These are phyloP conservation scores for Erynnis tages DNA, from an alignment of 2,888 invertebrate genomes.

Conservation along the genomic window DNA sequence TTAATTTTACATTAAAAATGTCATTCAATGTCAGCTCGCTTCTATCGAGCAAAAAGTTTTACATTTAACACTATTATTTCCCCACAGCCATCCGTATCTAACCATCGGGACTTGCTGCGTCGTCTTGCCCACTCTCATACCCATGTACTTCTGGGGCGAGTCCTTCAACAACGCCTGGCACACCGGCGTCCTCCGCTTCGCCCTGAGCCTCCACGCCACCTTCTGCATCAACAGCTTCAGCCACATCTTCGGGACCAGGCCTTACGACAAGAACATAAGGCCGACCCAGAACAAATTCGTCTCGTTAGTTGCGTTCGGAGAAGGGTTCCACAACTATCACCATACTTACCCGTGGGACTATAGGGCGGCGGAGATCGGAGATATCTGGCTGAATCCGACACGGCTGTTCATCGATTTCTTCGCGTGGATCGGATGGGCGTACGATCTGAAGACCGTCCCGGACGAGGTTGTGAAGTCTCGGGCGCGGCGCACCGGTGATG, in stretches of 20 bases:
- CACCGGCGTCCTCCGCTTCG: slow-evolving; percentile 75
- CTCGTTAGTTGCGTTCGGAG: slow-evolving; percentile 83
- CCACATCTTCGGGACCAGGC: slow-evolving; percentile 48
- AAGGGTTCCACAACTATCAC: slow-evolving; percentile 94
- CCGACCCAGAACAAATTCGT: background rate
- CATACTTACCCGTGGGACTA: slow-evolving; percentile 91
- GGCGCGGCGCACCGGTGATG: too few species aligned
- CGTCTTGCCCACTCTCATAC: slow-evolving; percentile 77
- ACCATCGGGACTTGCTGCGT: slow-evolving; percentile 46
- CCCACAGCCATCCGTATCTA: too few species aligned
- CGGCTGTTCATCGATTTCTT: too few species aligned
- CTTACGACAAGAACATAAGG: background rate
- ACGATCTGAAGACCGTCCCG: too few species aligned
- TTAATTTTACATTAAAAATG: too few species aligned
- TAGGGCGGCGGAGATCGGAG: too few species aligned
- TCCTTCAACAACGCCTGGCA: slow-evolving; percentile 61
- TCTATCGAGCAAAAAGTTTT: too few species aligned
- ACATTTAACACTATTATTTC: too few species aligned
- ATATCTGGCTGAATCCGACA: too few species aligned
- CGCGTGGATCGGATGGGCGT: too few species aligned
- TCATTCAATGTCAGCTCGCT: too few species aligned
- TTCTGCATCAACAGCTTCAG: slow-evolving; percentile 85
- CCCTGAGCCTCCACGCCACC: slow-evolving; percentile 81
- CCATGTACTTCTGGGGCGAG: slow-evolving; percentile 83
- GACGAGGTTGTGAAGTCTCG: too few species aligned